Evolutionary conservation across 1,140 invertebrate genomes (phyloP).

Genomic region (Drosophila sproati): DNA sequence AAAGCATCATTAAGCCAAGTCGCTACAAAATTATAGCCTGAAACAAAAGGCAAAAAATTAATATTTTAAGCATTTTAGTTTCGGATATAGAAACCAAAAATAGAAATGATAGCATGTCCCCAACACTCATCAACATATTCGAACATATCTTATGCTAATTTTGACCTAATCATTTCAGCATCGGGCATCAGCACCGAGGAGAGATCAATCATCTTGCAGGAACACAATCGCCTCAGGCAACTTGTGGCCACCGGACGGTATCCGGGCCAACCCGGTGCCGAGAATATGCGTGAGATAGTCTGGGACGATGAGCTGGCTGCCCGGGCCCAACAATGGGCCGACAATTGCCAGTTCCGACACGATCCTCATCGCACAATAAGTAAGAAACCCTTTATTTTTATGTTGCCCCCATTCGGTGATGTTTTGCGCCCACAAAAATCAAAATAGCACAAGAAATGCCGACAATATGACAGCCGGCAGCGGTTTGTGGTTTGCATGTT

Average conservation of each 20-base stretch:
- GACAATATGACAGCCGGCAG: conserved; percentile 48
- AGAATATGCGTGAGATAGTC: conserved; percentile 93
- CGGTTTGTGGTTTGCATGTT: conserved; percentile 54
- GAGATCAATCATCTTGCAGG: conserved; percentile 90
- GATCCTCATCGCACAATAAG: conserved; percentile 88
- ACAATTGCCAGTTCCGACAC: conserved; percentile 91
- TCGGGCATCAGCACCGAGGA: conserved; percentile 89
- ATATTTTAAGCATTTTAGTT: conserved; percentile 63
- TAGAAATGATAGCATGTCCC: conserved; percentile 76
- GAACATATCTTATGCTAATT: conserved; percentile 72
- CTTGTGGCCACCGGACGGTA: conserved; percentile 92
- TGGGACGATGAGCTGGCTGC: conserved; percentile 95
- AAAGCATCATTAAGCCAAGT: conserved; percentile 39
- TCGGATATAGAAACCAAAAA: conserved; percentile 54
- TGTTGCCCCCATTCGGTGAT: not conserved
- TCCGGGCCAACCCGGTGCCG: conserved; percentile 90
- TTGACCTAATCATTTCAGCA: conserved; percentile 79
- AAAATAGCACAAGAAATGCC: conserved; percentile 12
- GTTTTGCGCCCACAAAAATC: not conserved
- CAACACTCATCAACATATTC: conserved; percentile 56
- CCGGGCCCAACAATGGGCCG: conserved; percentile 92
- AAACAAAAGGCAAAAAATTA: conserved; percentile 49
- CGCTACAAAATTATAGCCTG: conserved; percentile 24
- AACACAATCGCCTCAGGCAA: conserved; percentile 92
- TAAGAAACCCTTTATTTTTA: conserved; percentile 84